Evolutionary conservation across 2,888 invertebrate species (phyloP).

Genomic region (Dendrolimus pini): DNA sequence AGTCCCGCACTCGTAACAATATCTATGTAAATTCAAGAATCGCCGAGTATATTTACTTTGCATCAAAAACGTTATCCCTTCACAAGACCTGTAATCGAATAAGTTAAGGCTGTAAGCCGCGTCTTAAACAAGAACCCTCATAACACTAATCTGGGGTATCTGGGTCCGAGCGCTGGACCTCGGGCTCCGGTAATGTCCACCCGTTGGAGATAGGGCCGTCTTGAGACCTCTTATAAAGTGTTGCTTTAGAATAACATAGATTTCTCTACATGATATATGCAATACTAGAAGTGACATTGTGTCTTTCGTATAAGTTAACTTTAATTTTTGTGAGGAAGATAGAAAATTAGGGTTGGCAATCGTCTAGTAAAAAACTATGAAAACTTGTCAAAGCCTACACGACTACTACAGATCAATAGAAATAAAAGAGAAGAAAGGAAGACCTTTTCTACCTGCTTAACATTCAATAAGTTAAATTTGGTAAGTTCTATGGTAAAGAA

Average conservation of each 20-base stretch:
- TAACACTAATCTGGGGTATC: not conserved
- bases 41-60: not conserved
- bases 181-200: not conserved
- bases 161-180: not conserved
- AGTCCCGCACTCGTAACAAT: no score
- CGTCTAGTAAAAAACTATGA: no score
- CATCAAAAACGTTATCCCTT: not conserved
- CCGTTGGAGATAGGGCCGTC: not conserved
- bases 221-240: not conserved
- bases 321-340: no score
- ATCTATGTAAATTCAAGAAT: no score
- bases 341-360: no score
- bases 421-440: no score
- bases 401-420: no score
- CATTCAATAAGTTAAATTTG: no score
- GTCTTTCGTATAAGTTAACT: not conserved
- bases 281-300: not conserved
- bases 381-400: no score
- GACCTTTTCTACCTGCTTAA: no score
- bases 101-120: not conserved
- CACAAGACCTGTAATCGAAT: constrained; percentile 10
- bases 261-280: not conserved
- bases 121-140: not conserved
- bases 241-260: not conserved
- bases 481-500: no score